Evolutionary conservation across 2,797 vertebrate species (phyloP), one percentile per base, ranked within the genome.

Genomic region (Tokudaia muenninki): DNA sequence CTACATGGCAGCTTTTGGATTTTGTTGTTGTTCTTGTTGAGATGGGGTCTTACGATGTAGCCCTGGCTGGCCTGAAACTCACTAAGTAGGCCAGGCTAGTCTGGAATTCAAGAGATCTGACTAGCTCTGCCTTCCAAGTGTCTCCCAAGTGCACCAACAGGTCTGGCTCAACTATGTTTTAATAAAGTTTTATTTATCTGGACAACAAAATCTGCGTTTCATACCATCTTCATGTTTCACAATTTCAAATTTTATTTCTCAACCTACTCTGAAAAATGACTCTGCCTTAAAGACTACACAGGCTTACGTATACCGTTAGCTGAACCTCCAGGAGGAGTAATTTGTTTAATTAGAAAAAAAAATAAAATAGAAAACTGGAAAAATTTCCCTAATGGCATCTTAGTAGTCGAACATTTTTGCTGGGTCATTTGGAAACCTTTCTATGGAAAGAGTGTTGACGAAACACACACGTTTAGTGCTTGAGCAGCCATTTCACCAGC

Each of bases 281-380:
- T 41, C 37, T 92, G 78, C 37, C 31, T 72, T 8, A 2, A 52
- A 59, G 78, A 65, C 3, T 63, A 50, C 11, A 61, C 0, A 55
- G 34, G 77, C 55, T 37, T 50, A n/a, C 0, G 0, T 6, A 13
- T 74, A 2, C 59, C 59, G 72, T 67, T 41, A 50, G 44, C 13
- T 57, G 84, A 95, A 21, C 3, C 6, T 44, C 57, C 61, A 94
- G 63, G 57, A 2, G 50, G 57, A 87, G 50, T 0, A 59, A 79
- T 86, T 10, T 24, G 31, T 74, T 34, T 80, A 74, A 79, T 79
- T 34, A 16, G 50, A 78, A 72, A 63, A 22, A 22, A 24, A 29
- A 57, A 87, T 13, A 82, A 96, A 94, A 63, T 26, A 83, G 11
- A 96, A 52, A 37, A 91, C 84, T 72, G n/a, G 26, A 74, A 78